A percentile compares a stretch with the other conserved stretches of the same genome.
phyloP scores from a whole-genome alignment of 2,888 invertebrate genomes.

The Mamestra brassicae region DNA sequence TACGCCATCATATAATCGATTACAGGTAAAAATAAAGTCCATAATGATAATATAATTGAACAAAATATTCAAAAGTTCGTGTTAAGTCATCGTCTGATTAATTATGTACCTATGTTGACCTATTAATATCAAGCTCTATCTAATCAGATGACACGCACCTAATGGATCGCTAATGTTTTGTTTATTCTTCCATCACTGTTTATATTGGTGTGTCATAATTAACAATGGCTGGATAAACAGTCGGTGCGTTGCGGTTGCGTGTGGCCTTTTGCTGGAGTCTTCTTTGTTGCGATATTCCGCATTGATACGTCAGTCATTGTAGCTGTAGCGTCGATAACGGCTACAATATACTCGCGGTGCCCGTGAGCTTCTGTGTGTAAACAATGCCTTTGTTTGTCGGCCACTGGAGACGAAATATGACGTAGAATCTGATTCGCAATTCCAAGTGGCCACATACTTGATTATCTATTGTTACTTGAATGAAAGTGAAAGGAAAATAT shows the following conservation, averaged over 20 bases:
- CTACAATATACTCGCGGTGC: slow-evolving; percentile 53
- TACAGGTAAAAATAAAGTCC: slow-evolving; percentile 31
- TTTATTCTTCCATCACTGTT: slow-evolving; percentile 61
- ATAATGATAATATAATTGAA: slow-evolving; percentile 11
- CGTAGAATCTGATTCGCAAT: slow-evolving; percentile 69
- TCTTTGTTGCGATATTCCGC: slow-evolving; percentile 65
- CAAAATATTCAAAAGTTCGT: slow-evolving; percentile 20
- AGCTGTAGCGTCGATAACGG: slow-evolving; percentile 55
- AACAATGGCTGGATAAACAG: slow-evolving; percentile 47
- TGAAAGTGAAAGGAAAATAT: slow-evolving; percentile 54
- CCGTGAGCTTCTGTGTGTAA: slow-evolving; percentile 69
- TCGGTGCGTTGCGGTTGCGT: slow-evolving; percentile 53
- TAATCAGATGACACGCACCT: slow-evolving; percentile 60
- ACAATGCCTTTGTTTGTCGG: slow-evolving; percentile 83
- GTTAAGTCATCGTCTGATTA: slow-evolving; percentile 39
- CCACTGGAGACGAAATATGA: slow-evolving; percentile 67
- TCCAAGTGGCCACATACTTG: slow-evolving; percentile 54
- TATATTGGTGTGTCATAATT: slow-evolving; percentile 59
- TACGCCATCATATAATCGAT: slow-evolving; percentile 9
- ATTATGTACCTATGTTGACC: slow-evolving; percentile 29
- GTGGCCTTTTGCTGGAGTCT: slow-evolving; percentile 47
- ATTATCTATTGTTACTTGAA: slow-evolving; percentile 62
- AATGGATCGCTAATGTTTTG: slow-evolving; percentile 62
- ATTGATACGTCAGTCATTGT: slow-evolving; percentile 60
- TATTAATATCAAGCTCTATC: slow-evolving; percentile 52